Base-by-base conservation (phyloP, 2,888 invertebrate genomes). In the Heliconius aoede region DNA sequence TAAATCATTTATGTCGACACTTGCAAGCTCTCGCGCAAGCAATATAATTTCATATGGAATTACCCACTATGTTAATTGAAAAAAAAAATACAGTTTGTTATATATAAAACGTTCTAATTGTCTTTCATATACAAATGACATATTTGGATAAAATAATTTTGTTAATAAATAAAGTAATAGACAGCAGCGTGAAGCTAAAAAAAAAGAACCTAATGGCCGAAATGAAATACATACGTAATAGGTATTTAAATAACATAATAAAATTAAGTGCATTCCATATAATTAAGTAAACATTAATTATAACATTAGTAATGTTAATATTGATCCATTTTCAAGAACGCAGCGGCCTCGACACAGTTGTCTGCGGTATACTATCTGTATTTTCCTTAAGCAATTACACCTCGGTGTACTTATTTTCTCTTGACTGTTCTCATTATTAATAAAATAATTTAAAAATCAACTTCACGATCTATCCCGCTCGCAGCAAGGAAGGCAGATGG, bases 311-410 rank as follows among this genome's bases (percentile, higher is more conserved):
- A 72, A 72, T 76, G 81, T 81, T 82, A 80, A 81, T 79, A 85
- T 85, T 83, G 85, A 86, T 85, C 81, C 79, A 80, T 83, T 86
- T 86, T 85, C 83, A 85, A 86, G 84, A 84, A 83, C 83, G 80
- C 79, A 79, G 78, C 76, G 85, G 82, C 88, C 87, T 88, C 85
- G 88, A 85, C 87, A 86, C 85, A 83, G 83, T 86, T 85, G 79
- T 84, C 81, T 83, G 82, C 81, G 82, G 82, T 82, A 82, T 79
- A 80, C 76, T 80, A 81, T 81, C 78, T 79, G 77, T 78, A 83
- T 85, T 86, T 86, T 85, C 85, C 86, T 85, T 81, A 78, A 80
- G 74, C 46, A 73, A 76, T 46, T 72, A 76, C 72, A 62, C 77
- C 73, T 77, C 75, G 58, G 40, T 73, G 75, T 65, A 28, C 64